Evolutionary conservation across 2,113 vertebrate species (phyloP).

Genomic region (Clarias macrocephalus): DNA sequence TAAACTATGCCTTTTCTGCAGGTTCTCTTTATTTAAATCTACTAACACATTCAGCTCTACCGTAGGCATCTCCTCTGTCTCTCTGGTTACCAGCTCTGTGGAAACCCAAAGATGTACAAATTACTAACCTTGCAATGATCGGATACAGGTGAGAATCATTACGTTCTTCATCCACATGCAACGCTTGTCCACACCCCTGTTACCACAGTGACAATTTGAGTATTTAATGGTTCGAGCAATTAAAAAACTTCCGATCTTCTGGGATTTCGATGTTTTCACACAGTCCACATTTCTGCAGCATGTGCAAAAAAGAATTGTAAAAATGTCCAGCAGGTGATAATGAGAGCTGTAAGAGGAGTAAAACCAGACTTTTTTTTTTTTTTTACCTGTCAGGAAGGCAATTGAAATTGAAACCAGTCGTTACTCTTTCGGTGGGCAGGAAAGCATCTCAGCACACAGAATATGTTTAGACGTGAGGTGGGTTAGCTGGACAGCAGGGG

Average conservation of each 20-base stretch:
- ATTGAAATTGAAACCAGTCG: background rate
- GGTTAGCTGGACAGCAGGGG: background rate
- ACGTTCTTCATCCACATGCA: too few relatives aligned
- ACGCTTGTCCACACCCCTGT: too few relatives aligned
- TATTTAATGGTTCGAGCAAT: background rate
- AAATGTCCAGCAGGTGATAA: too few relatives aligned
- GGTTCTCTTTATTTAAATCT: too few relatives aligned
- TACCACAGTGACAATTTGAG: background rate
- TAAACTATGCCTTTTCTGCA: too few relatives aligned
- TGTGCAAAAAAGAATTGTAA: background rate
- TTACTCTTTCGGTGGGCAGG: background rate
- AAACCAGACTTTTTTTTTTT: background rate
- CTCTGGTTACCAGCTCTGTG: too few relatives aligned
- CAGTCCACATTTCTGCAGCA: background rate
- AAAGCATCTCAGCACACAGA: background rate
- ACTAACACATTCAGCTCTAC: too few relatives aligned
- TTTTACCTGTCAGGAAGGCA: background rate
- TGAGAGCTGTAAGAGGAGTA: background rate
- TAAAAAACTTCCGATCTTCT: background rate
- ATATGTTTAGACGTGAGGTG: background rate
- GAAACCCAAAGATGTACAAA: too few relatives aligned
- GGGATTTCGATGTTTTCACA: background rate
- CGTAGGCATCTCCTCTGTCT: too few relatives aligned
- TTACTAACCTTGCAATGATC: too few relatives aligned
- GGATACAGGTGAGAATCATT: too few relatives aligned